Evolutionary conservation across 2,113 vertebrate species (phyloP).

Genomic region (Psephotus haematonotus): DNA sequence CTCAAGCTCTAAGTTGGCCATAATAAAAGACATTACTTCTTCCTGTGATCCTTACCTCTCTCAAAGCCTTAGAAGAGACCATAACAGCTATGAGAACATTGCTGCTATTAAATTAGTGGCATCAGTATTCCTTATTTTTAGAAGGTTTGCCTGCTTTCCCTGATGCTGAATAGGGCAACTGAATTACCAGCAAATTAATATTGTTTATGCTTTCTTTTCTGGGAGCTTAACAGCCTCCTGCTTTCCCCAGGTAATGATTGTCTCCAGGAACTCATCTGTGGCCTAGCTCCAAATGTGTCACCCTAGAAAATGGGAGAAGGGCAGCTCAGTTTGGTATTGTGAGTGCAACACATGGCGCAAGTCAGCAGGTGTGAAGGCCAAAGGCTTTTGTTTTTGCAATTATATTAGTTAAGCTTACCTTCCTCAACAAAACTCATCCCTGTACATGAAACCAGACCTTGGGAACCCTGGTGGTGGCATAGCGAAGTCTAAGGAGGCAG

Average conservation of each 20-base stretch:
- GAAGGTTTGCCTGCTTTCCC: background rate
- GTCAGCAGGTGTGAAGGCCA: background rate
- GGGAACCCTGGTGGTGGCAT: background rate
- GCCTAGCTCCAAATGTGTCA: background rate
- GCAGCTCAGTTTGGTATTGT: background rate
- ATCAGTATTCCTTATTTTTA: background rate
- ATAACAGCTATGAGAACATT: background rate
- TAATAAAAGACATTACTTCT: background rate
- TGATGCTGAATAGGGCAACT: background rate
- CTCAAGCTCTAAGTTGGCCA: background rate
- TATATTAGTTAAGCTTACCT: background rate
- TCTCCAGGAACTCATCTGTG: background rate
- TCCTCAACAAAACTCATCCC: background rate
- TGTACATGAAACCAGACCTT: accelerated
- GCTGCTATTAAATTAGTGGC: slow-evolving; percentile 13
- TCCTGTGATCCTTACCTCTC: background rate
- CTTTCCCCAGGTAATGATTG: background rate
- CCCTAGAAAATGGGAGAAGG: background rate
- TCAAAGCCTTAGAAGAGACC: background rate
- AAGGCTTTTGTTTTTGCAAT: background rate
- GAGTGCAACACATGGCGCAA: background rate
- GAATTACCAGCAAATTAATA: slow-evolving; percentile 8
- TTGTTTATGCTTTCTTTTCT: background rate
- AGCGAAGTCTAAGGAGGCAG: background rate
- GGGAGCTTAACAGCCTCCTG: background rate